These are phyloP conservation scores for Oreochromis mossambicus DNA, from an alignment of 2,797 vertebrate genomes.

Conservation along the genomic window DNA sequence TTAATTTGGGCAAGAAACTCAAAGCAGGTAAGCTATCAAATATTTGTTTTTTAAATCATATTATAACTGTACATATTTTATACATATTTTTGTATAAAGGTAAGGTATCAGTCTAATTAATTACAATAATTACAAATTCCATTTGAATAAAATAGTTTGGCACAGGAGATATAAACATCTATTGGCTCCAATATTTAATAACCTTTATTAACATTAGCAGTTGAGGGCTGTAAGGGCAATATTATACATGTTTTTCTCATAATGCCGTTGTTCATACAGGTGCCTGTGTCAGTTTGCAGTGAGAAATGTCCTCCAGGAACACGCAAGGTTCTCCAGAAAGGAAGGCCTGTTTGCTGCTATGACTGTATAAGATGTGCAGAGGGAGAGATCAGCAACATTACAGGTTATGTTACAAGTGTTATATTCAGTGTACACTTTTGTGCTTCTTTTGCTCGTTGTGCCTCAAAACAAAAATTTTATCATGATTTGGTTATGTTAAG, in stretches of 20 bases:
- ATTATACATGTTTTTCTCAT: background rate
- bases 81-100: constrained; percentile 5
- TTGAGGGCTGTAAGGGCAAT: background rate
- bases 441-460: background rate
- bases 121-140: background rate
- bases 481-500: background rate
- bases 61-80: no score
- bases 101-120: background rate
- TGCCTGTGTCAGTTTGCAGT: no score
- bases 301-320: no score
- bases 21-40: no score
- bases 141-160: background rate
- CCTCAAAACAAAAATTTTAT: background rate
- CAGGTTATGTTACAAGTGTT: background rate
- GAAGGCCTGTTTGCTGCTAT: no score
- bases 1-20: no score
- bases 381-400: no score
- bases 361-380: no score
- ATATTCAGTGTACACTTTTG: background rate
- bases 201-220: background rate
- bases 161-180: constrained; percentile 11
- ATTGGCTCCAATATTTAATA: background rate
- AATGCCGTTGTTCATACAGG: background rate
- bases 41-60: no score
- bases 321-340: no score